Evolutionary conservation across 2,888 invertebrate genomes (phyloP).

Genomic region (Tridacna gigas): DNA sequence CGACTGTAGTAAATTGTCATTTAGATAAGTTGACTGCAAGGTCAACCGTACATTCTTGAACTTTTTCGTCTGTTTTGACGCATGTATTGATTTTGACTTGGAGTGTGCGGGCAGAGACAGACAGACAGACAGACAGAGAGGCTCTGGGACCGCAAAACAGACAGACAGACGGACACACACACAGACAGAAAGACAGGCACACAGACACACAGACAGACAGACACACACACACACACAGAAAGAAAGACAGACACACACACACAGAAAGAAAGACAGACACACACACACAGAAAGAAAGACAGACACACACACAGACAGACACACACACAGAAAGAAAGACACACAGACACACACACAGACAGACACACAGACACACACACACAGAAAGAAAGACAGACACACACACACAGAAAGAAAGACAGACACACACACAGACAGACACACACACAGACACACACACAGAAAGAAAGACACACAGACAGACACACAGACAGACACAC

Average conservation of each 20-base stretch:
- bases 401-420: not conserved
- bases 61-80: too few relatives aligned
- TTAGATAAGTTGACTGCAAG: too few relatives aligned
- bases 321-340: too few relatives aligned
- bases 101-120: not conserved
- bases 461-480: too few relatives aligned
- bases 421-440: not conserved
- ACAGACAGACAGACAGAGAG: not conserved
- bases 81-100: not conserved
- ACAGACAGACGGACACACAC: not conserved
- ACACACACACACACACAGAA: not conserved
- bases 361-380: not conserved
- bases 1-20: too few relatives aligned
- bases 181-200: not conserved
- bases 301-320: too few relatives aligned
- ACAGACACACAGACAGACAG: not conserved
- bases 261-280: not conserved
- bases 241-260: too few relatives aligned
- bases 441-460: too few relatives aligned
- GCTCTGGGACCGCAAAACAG: not conserved
- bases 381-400: not conserved
- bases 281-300: too few relatives aligned
- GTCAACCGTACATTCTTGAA: too few relatives aligned
- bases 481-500: too few relatives aligned
- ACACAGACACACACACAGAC: too few relatives aligned